Evolutionary conservation across 2,797 vertebrate genomes (phyloP).

Genomic region (Anguilla megastoma): DNA sequence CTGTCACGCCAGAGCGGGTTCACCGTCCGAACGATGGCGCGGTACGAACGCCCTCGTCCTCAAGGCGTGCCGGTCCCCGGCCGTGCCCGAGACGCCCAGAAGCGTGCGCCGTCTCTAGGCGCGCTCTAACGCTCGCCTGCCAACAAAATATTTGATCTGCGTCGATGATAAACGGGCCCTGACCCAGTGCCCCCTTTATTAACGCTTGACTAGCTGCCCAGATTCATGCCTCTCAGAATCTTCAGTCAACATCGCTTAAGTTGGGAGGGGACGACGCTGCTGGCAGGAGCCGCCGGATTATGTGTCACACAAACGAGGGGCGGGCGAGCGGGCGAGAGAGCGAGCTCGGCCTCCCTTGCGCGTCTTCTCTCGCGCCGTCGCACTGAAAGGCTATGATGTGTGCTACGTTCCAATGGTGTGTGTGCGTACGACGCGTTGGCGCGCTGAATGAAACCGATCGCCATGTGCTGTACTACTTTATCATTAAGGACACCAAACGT

Average conservation of each 20-base stretch:
- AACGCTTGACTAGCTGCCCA: neutral
- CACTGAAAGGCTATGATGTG: neutral
- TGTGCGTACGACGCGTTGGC: too few species aligned
- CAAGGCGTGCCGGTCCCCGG: neutral
- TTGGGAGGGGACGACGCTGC: neutral
- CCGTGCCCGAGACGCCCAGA: too few species aligned
- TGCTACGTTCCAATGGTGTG: neutral
- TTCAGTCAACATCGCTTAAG: neutral
- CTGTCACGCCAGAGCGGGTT: neutral
- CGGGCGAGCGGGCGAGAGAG: too few species aligned
- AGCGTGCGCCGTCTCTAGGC: neutral
- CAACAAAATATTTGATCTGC: neutral
- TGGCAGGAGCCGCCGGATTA: neutral
- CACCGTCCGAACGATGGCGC: neutral
- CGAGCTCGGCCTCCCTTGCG: neutral
- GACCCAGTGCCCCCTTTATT: neutral
- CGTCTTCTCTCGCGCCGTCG: neutral
- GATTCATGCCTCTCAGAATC: neutral
- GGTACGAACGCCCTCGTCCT: neutral
- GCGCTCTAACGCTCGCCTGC: neutral
- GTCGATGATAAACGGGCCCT: neutral
- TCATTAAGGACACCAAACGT: neutral
- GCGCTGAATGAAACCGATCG: neutral
- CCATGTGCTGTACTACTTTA: neutral
- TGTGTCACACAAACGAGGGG: neutral